These are phyloP conservation scores for Saturnia pavonia DNA, from an alignment of 2,888 invertebrate species.

Conservation along the genomic window DNA sequence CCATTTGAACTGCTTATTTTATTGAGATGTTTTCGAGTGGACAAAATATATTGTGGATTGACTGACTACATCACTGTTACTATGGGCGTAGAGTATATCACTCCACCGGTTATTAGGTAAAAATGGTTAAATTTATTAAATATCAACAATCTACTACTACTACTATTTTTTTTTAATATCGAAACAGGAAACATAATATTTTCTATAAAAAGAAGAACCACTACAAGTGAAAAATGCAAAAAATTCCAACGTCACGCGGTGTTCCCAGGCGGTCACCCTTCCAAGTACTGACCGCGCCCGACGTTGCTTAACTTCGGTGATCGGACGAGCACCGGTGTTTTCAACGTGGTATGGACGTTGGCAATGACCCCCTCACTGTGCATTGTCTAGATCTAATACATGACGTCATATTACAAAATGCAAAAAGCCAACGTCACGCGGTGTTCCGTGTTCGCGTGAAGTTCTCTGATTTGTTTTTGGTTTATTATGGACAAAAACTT, in stretches of 20 bases:
- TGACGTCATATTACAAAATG: slow-evolving; percentile 13
- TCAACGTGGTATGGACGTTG: slow-evolving; percentile 64
- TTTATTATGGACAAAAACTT: neutral
- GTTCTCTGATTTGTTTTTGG: neutral
- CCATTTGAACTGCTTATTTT: slow-evolving; percentile 90
- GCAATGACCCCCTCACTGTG: slow-evolving; percentile 23
- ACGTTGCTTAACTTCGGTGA: slow-evolving; percentile 79
- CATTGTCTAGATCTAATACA: neutral
- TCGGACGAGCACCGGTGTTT: slow-evolving; percentile 76
- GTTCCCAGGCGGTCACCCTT: slow-evolving; percentile 76
- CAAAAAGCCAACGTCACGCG: slow-evolving; percentile 50
- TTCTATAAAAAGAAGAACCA: neutral
- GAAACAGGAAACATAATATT: neutral
- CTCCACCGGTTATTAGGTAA: slow-evolving; percentile 89
- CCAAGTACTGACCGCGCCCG: slow-evolving; percentile 78
- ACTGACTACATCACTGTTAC: slow-evolving; percentile 90
- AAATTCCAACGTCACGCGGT: slow-evolving; percentile 51
- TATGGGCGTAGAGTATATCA: slow-evolving; percentile 94
- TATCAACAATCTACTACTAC: too few relatives aligned
- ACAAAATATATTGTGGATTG: slow-evolving; percentile 92
- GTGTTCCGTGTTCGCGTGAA: too few relatives aligned
- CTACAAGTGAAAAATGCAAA: slow-evolving; percentile 22
- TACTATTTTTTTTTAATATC: neutral
- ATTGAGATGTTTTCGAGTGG: slow-evolving; percentile 93
- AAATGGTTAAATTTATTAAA: neutral